phyloP scores from a whole-genome alignment of 2,888 invertebrate genomes.

The Rapana venosa region DNA sequence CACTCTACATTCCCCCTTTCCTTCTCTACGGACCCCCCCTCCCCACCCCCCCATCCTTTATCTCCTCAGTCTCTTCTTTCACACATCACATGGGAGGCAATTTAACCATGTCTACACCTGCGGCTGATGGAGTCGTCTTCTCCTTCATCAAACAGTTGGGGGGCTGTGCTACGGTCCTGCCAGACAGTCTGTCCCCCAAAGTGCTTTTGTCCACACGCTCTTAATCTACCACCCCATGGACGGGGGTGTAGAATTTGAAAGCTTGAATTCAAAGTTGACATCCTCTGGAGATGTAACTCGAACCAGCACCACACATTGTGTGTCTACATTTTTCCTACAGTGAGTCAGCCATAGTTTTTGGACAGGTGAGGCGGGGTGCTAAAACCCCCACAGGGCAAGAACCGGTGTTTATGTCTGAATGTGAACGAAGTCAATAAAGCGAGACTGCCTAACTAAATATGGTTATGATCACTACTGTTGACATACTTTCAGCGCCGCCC shows the following conservation, averaged over 20 bases:
- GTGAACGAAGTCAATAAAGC: not conserved
- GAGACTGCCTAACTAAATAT: not conserved
- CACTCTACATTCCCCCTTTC: too few species aligned
- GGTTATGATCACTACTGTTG: not conserved
- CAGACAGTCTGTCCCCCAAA: not conserved
- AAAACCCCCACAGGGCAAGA: not conserved
- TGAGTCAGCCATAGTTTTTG: not conserved
- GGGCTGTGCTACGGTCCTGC: not conserved
- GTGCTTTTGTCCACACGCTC: not conserved
- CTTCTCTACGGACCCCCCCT: not conserved
- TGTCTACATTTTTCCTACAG: not conserved
- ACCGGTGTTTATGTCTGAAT: not conserved
- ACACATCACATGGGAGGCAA: not conserved
- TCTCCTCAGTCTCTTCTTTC: not conserved
- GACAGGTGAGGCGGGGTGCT: not conserved
- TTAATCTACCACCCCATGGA: not conserved
- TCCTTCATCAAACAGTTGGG: not conserved
- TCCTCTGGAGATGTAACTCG: not conserved
- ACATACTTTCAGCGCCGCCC: not conserved
- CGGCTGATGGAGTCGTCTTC: not conserved
- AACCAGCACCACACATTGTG: not conserved
- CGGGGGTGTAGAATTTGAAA: not conserved
- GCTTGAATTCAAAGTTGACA: not conserved
- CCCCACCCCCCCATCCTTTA: not conserved
- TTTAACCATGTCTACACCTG: not conserved